Conservation (phyloP, 2,888 invertebrate genomes). For the Drosophila prostipennis region DNA sequence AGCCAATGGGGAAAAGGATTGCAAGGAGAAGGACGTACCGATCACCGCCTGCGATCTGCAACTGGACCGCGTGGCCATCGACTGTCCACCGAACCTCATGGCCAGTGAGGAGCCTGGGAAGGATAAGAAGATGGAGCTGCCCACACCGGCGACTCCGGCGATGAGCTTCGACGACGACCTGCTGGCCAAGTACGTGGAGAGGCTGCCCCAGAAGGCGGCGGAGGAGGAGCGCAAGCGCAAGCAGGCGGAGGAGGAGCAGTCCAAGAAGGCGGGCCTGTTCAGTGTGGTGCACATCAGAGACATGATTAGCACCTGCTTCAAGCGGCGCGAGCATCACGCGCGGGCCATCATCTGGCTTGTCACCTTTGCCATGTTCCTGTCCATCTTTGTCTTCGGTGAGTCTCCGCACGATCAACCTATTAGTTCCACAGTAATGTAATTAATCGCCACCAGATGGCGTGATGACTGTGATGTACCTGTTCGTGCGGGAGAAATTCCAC, state of each 20-base stretch:
- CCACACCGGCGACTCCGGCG: constrained; percentile 48
- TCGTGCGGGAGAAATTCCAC: constrained; percentile 87
- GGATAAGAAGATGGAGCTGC: constrained; percentile 31
- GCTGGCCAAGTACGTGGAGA: constrained; percentile 69
- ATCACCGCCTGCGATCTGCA: constrained; percentile 48
- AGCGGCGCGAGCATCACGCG: constrained; percentile 78
- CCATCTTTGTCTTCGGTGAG: constrained; percentile 81
- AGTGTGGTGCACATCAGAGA: constrained; percentile 78
- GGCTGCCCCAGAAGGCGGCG: constrained; percentile 45
- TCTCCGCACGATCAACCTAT: background rate
- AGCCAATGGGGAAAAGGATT: constrained; percentile 33
- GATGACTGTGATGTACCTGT: constrained; percentile 86
- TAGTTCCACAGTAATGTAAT: constrained; percentile 3
- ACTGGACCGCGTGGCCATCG: constrained; percentile 49
- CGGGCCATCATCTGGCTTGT: constrained; percentile 82
- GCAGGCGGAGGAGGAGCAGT: constrained; percentile 27
- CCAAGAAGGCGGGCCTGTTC: constrained; percentile 68
- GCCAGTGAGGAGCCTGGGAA: constrained; percentile 1
- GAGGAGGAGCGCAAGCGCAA: constrained; percentile 10
- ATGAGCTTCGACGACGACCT: constrained; percentile 47
- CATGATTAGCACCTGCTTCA: constrained; percentile 81
- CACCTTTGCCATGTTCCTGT: constrained; percentile 78
- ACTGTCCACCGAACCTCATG: constrained; percentile 48
- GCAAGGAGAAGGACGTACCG: constrained; percentile 46
- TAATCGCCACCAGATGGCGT: constrained; percentile 69